Evolutionary conservation across 2,797 vertebrate species (phyloP), one percentile per base, ranked within the genome.

Genomic region (Gadopsis bispinosus): DNA sequence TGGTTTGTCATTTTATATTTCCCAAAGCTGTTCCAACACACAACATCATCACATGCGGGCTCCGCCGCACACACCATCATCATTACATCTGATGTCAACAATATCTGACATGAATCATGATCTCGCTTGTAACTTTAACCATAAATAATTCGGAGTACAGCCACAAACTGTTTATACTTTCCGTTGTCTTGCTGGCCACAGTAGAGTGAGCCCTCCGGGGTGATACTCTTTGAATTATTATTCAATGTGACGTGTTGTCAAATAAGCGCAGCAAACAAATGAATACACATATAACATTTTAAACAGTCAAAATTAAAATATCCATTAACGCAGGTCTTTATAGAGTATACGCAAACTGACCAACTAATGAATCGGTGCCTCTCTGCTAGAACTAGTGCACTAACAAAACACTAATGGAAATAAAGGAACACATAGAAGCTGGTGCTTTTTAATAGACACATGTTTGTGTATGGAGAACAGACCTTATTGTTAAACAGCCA

Each of bases 41-140:
- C 84, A 85, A 84, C 81, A 89, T 82, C 68, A 69, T 64, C 68
- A 66, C 87, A 90, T 86, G 84, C 81, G 88, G 83, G 66, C 60
- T 73, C 68, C 77, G 75, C 69, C 69, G 63, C 65, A 69, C 16
- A 63, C 55, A 51, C 66, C 69, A 55, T 84, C 69, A 77, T 87
- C 50, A 74, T 70, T 64, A 77, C 43, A 83, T 54, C 69, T 48
- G 26, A 71, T 78, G 55, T 86, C 20, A 67, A 83, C 9, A 68
- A 45, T 71, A 59, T 85, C 35, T 80, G 68, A 80, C 70, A 76
- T 53, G 43, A 83, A 50, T 83, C 60, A 51, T 69, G 48, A 77
- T 74, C 35, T 64, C 9, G 22, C 65, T 76, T 72, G 41, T 79
- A 79, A 84, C 64, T 58, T 62, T 64, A 68, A 56, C 72, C 70